Evolutionary conservation across 2,888 invertebrate species (phyloP).

Genomic region (Drosophila atripex): DNA sequence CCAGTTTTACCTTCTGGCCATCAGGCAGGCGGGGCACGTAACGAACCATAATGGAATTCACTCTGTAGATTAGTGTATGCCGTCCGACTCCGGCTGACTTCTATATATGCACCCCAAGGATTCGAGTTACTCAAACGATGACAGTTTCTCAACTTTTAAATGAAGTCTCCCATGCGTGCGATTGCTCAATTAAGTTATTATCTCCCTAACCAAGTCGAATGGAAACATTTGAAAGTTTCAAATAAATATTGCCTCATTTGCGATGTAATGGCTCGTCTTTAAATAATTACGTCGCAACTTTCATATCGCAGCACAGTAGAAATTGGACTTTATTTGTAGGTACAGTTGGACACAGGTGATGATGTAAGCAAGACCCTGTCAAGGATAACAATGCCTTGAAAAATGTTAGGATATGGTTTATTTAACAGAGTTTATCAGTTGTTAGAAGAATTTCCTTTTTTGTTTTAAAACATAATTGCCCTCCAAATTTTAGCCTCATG

Average conservation of each 20-base stretch:
- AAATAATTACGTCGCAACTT: constrained; percentile 46
- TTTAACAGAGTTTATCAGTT: background rate
- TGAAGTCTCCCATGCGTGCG: constrained; percentile 64
- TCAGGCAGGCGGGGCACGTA: constrained; percentile 68
- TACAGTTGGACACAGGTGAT: constrained; percentile 20
- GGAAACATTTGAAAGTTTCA: constrained; percentile 57
- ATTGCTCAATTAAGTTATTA: constrained; percentile 74
- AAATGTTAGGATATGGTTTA: background rate
- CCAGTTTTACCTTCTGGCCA: constrained; percentile 59
- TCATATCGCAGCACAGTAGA: constrained; percentile 7
- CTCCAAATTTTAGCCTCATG: no score
- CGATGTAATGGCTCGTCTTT: constrained; percentile 51
- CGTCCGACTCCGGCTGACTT: constrained; percentile 17
- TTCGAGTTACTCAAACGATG: constrained; percentile 17
- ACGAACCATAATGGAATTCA: constrained; percentile 53
- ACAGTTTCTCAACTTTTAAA: constrained; percentile 63
- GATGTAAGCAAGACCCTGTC: constrained; percentile 32
- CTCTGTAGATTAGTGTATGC: constrained; percentile 15
- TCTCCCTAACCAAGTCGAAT: constrained; percentile 30
- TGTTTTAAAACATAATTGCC: no score
- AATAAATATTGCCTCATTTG: constrained; percentile 57
- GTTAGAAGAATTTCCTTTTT: background rate
- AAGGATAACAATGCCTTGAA: background rate
- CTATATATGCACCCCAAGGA: constrained; percentile 40
- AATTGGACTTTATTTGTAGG: constrained; percentile 9